phyloP scores from a whole-genome alignment of 2,888 invertebrate genomes.

The Punctoribates punctum region DNA sequence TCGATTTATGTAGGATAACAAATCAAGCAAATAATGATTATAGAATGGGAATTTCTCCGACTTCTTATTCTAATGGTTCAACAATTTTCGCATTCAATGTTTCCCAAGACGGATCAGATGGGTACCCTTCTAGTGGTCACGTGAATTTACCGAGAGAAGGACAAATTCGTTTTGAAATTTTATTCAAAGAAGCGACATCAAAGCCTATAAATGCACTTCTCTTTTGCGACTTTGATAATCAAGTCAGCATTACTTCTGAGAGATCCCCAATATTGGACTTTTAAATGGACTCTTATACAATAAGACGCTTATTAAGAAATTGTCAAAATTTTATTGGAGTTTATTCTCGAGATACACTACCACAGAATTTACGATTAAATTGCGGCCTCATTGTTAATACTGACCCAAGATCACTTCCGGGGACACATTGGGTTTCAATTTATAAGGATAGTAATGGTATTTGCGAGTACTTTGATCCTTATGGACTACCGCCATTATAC shows the following conservation, averaged over 20 bases:
- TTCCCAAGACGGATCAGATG: not conserved
- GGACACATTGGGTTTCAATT: constrained; percentile 37
- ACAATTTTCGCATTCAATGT: not conserved
- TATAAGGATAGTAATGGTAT: not conserved
- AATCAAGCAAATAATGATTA: not conserved
- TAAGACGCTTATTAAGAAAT: not conserved
- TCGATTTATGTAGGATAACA: not conserved
- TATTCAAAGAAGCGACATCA: not conserved
- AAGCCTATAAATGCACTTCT: not conserved
- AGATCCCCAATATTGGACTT: not conserved
- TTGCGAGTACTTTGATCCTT: constrained; percentile 40
- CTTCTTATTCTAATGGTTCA: too few species aligned
- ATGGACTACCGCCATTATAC: constrained; percentile 33
- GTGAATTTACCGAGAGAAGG: constrained; percentile 7
- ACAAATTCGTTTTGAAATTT: constrained; percentile 10
- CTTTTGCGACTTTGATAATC: constrained; percentile 37
- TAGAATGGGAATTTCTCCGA: too few species aligned
- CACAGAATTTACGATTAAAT: too few species aligned
- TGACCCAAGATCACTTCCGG: not conserved
- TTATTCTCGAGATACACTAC: constrained; percentile 12
- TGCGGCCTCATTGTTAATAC: constrained; percentile 7
- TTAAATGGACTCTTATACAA: not conserved
- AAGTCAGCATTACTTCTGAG: not conserved
- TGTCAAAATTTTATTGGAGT: constrained; percentile 12
- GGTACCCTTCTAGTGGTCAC: constrained; percentile 2